phyloP scores from a whole-genome alignment of 2,113 vertebrate species.

The Benitochromis conjunctus region DNA sequence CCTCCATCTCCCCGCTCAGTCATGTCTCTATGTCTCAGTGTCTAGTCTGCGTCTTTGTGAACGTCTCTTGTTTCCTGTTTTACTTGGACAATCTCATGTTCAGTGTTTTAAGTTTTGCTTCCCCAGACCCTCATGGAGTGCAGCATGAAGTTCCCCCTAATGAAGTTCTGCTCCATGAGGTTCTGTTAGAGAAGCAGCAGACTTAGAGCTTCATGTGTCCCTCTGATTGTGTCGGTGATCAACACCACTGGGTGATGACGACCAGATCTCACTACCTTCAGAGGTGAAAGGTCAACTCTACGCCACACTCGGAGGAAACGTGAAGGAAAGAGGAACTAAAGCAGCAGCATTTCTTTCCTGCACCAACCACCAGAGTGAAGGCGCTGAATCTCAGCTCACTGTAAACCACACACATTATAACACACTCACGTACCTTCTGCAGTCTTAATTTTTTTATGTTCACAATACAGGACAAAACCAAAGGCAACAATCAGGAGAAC shows the following conservation, averaged over 20 bases:
- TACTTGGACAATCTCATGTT: too few species aligned
- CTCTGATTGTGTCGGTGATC: background rate
- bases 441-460: background rate
- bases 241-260: rapidly evolving
- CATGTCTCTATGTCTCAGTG: too few species aligned
- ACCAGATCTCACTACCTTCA: background rate
- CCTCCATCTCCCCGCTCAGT: too few species aligned
- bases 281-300: background rate
- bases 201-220: background rate
- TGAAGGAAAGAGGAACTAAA: background rate
- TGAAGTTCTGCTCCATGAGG: rapidly evolving
- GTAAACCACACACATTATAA: background rate
- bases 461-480: background rate
- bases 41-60: too few species aligned
- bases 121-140: too few species aligned
- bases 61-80: too few species aligned
- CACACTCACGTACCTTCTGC: background rate
- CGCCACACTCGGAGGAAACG: background rate
- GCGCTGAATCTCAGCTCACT: rapidly evolving
- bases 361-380: background rate
- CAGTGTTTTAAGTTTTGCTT: too few species aligned
- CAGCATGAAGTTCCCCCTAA: background rate
- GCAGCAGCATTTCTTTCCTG: background rate
- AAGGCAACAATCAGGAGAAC: background rate
- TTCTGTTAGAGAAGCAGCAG: rapidly evolving